phyloP scores from a whole-genome alignment of 2,113 vertebrate species.

The Kobus ellipsiprymnus region DNA sequence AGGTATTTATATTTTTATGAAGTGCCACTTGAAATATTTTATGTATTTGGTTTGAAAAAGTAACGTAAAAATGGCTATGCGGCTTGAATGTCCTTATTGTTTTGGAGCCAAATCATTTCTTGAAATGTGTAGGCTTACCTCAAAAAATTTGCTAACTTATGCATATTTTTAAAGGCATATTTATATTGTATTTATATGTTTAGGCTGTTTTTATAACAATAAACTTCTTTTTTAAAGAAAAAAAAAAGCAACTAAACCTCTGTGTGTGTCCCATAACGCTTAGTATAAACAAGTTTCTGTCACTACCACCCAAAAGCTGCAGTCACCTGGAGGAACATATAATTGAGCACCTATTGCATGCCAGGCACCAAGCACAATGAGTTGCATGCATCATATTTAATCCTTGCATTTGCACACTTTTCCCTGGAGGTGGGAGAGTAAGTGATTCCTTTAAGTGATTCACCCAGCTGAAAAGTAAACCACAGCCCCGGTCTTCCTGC shows the following conservation, averaged over 20 bases:
- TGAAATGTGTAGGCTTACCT: slow-evolving; percentile 65
- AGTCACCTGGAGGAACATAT: background rate
- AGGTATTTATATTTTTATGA: slow-evolving; percentile 73
- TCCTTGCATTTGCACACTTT: background rate
- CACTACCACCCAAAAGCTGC: background rate
- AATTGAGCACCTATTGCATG: background rate
- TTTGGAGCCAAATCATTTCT: slow-evolving; percentile 46
- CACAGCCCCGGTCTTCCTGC: background rate
- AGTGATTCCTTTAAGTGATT: background rate
- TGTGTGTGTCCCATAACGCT: background rate
- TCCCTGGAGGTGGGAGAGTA: background rate
- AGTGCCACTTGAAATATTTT: slow-evolving; percentile 60
- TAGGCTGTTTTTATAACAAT: slow-evolving; percentile 49
- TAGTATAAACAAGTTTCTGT: background rate
- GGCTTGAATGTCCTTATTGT: slow-evolving; percentile 1
- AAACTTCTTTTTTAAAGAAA: slow-evolving; percentile 40
- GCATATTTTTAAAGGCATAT: slow-evolving; percentile 56
- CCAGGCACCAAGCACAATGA: background rate
- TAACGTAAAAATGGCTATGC: background rate
- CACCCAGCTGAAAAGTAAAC: background rate
- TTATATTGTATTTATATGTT: slow-evolving; percentile 58
- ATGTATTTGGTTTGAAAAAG: slow-evolving; percentile 69
- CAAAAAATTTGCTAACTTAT: slow-evolving; percentile 69
- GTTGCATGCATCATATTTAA: background rate
- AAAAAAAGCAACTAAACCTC: background rate